phyloP scores from a whole-genome alignment of 2,888 invertebrate genomes.

The Tetropium fuscum region DNA sequence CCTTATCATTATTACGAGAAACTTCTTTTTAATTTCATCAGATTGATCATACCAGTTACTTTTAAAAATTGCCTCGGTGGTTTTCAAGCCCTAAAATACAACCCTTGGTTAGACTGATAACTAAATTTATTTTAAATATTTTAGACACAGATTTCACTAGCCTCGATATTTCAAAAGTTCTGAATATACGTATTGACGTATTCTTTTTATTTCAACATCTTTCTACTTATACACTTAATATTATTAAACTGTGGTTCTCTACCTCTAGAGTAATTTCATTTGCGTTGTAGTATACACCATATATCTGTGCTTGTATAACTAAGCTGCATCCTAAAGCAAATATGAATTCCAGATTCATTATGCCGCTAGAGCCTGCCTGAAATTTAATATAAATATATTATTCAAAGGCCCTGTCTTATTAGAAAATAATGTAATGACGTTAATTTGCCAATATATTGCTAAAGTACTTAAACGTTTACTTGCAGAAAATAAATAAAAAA shows the following conservation, averaged over 20 bases:
- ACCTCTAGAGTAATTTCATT: conserved; percentile 18
- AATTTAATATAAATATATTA: no score
- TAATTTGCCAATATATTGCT: no score
- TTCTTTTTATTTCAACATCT: no score
- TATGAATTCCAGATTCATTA: background rate
- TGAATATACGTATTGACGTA: no score
- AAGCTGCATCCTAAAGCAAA: background rate
- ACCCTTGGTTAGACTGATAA: no score
- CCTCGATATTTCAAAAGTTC: no score
- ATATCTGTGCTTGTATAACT: background rate
- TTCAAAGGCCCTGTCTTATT: no score
- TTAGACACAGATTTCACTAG: no score
- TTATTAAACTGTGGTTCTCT: no score
- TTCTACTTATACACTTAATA: background rate
- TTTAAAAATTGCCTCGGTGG: conserved; percentile 11
- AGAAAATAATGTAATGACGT: no score
- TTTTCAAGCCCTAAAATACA: conserved; percentile 7
- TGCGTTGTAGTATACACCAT: conserved; percentile 10
- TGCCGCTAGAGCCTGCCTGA: background rate
- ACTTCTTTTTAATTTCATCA: background rate
- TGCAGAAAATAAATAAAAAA: background rate
- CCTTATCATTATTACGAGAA: conserved; percentile 22
- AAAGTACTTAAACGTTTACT: conserved; percentile 1
- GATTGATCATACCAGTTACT: conserved; percentile 25
- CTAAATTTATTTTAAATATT: no score